phyloP scores from a whole-genome alignment of 2,797 vertebrate species.

The Astyanax mexicanus region DNA sequence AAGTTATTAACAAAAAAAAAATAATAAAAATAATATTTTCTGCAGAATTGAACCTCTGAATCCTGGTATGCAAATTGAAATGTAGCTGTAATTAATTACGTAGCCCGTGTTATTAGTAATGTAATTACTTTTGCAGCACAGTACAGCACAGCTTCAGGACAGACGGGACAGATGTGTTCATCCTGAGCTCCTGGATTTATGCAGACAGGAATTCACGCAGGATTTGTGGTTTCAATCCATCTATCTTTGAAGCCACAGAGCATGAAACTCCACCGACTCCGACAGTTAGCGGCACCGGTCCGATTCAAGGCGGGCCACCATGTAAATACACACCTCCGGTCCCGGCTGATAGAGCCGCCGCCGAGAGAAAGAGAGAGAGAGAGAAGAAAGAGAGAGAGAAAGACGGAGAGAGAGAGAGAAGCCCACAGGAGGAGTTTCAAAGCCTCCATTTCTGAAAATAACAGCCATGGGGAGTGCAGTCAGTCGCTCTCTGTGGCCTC shows the following conservation, averaged over 20 bases:
- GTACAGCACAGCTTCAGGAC: no score
- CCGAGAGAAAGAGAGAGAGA: constrained; percentile 17
- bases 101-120: no score
- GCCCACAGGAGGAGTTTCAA: constrained; percentile 42
- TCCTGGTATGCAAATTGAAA: no score
- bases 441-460: constrained; percentile 54
- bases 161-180: no score
- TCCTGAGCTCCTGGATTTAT: constrained; percentile 12
- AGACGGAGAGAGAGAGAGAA: constrained; percentile 4
- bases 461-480: constrained; percentile 46
- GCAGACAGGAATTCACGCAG: constrained; percentile 19
- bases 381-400: constrained; percentile 17
- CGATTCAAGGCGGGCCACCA: constrained; percentile 15
- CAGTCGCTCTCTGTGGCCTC: constrained; percentile 32
- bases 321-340: constrained; percentile 44
- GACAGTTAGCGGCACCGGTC: constrained; percentile 7
- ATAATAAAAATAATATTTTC: no score
- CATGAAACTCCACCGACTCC: neutral
- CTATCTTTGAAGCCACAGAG: constrained; percentile 5
- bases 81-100: no score
- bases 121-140: no score
- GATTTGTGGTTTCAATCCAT: constrained; percentile 4
- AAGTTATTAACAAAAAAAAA: no score
- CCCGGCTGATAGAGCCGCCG: constrained; percentile 31
- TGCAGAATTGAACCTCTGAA: no score